These are phyloP conservation scores for Apodemia hepburni DNA, from an alignment of 2,888 invertebrate genomes.

Conservation along the genomic window DNA sequence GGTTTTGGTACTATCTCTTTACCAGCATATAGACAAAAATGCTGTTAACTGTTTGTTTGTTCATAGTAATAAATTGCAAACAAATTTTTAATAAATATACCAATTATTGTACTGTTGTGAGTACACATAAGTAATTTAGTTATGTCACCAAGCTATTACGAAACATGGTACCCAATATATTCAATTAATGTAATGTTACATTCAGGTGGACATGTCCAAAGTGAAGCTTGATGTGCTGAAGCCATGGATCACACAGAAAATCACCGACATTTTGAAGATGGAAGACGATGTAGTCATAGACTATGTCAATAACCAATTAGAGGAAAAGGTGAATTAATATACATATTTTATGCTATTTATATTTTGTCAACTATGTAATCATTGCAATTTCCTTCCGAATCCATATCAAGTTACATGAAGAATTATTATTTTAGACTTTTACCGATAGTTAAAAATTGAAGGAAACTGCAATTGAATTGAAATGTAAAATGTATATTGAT, in stretches of 20 bases:
- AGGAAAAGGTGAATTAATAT: slow-evolving; percentile 88
- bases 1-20: too few species aligned
- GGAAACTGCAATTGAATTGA: slow-evolving; percentile 74
- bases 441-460: slow-evolving; percentile 22
- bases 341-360: slow-evolving; percentile 27
- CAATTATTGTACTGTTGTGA: too few species aligned
- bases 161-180: too few species aligned
- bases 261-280: slow-evolving; percentile 97
- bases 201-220: slow-evolving; percentile 96
- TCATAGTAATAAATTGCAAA: too few species aligned
- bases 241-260: slow-evolving; percentile 98
- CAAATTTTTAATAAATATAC: too few species aligned
- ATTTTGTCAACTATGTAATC: slow-evolving; percentile 65
- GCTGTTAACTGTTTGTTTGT: too few species aligned
- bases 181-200: not conserved
- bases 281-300: slow-evolving; percentile 99
- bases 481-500: slow-evolving; percentile 72
- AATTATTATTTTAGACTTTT: slow-evolving; percentile 35
- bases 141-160: too few species aligned
- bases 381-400: slow-evolving; percentile 71
- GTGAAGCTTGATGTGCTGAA: slow-evolving; percentile 98
- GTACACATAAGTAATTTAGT: too few species aligned
- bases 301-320: slow-evolving; percentile 99
- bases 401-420: slow-evolving; percentile 16
- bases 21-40: too few species aligned